Evolutionary conservation across 2,113 vertebrate species (phyloP).

Genomic region (Ictidomys tridecemlineatus): DNA sequence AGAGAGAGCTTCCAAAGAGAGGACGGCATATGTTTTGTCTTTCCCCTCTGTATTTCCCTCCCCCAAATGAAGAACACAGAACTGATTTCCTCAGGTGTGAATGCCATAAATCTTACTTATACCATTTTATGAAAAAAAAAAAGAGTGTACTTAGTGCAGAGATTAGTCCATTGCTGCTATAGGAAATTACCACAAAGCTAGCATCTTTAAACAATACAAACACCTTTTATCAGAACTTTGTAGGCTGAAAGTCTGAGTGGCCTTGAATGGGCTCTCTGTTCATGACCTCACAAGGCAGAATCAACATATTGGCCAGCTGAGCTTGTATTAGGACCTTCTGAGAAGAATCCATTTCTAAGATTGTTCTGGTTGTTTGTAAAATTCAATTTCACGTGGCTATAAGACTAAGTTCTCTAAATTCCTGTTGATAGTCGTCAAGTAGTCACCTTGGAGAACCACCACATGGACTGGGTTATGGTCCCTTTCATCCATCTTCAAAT

Average conservation of each 20-base stretch:
- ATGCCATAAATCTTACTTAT: background rate
- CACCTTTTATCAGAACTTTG: background rate
- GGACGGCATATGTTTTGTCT: accelerated
- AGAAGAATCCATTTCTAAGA: background rate
- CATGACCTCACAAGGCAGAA: background rate
- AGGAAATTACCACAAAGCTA: background rate
- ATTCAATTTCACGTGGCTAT: background rate
- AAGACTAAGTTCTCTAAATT: background rate
- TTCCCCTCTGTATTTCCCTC: background rate
- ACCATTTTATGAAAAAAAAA: background rate
- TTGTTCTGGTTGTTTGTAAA: background rate
- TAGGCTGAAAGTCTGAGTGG: background rate
- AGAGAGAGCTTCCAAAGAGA: background rate
- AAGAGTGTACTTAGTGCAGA: background rate
- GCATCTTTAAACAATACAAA: background rate
- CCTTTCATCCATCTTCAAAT: background rate
- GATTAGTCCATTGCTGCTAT: background rate
- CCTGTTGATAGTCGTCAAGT: background rate
- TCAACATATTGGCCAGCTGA: background rate
- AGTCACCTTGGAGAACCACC: background rate
- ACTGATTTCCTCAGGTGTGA: background rate
- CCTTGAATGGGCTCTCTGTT: background rate
- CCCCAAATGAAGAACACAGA: background rate
- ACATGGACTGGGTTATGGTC: background rate
- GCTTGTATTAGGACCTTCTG: background rate